Base-by-base conservation (phyloP, 2,888 invertebrate genomes). In the Gandaritis pyraliata region DNA sequence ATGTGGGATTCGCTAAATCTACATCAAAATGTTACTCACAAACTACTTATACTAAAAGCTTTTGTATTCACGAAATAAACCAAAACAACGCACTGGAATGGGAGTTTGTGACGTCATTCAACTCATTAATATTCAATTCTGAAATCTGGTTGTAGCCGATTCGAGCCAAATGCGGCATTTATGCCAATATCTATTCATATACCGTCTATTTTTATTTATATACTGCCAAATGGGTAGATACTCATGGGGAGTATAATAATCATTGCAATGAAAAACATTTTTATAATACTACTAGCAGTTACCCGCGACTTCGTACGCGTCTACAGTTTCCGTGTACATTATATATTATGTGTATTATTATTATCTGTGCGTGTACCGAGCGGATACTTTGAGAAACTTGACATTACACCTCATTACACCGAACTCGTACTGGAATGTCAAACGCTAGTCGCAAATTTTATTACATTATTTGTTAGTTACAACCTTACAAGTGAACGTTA, bases 51-150 rank as follows among this genome's bases (percentile, higher is more conserved):
- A 58, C 58, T 53, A 53, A 53, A 58, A 53, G 58, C 52, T 58
- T 52, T 51, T 8, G 41, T 53, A 23, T 23, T 55, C 39, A 12
- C 43, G 49, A 54, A 51, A 51, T 15, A 38, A 50, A 48, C 47
- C n/a, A 18, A 45, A 48, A 33, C 49, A 50, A 48, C 53, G 53
- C 54, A 38, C 54, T 30, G 49, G 13, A 53, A 54, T 49, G 38
- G 52, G 13, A 52, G 41, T 48, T 38, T 13, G 43, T 60, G 60
- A 60, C 60, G 60, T 60, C 49, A 60, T 38, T 43, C 49, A 0
- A 23, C 47, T 58, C 63, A 63, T 63, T 56, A 58, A 50, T 63
- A 63, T 63, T 63, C 63, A 47, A 63, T 58, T 46, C 52, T 18
- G 41, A 62, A 58, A 54, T 62, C 62, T 53, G 61, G 29, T 41